A percentile compares a stretch with the other conserved stretches of the same genome.
Evolutionary conservation across 2,797 vertebrate species (phyloP).

Genomic region (Acridotheres tristis): DNA sequence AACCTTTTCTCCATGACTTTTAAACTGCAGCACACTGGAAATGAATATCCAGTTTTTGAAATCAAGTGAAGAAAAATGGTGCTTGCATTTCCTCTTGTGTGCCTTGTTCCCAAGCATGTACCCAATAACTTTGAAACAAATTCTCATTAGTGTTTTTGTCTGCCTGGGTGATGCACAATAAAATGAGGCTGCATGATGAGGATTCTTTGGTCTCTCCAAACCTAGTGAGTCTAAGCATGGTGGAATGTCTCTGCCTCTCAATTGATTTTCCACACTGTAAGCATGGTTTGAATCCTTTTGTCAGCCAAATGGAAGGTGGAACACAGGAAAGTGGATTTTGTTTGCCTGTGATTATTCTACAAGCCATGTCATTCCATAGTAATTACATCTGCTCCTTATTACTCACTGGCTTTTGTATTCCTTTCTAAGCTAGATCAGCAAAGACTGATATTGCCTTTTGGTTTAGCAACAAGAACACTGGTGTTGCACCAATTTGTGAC

Average conservation of each 20-base stretch:
- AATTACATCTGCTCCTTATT: neutral
- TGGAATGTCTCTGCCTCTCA: neutral
- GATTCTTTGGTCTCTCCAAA: neutral
- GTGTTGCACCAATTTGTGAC: neutral
- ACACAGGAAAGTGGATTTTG: neutral
- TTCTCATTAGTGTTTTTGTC: neutral
- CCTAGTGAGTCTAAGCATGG: neutral
- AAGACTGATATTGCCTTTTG: neutral
- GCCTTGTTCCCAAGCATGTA: neutral
- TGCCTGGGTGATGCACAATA: neutral
- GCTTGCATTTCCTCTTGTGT: neutral
- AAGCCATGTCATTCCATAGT: neutral
- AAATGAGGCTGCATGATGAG: neutral
- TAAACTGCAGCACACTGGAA: neutral
- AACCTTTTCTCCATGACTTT: neutral
- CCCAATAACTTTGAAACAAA: neutral
- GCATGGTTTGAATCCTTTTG: neutral
- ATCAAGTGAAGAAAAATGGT: neutral
- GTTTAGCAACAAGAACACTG: neutral
- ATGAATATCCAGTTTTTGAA: neutral
- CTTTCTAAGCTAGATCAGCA: neutral
- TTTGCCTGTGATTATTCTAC: neutral
- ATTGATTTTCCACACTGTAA: neutral
- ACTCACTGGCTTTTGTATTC: neutral
- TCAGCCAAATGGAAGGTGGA: neutral